phyloP scores from a whole-genome alignment of 2,888 invertebrate genomes.

The Agrilus mali region DNA sequence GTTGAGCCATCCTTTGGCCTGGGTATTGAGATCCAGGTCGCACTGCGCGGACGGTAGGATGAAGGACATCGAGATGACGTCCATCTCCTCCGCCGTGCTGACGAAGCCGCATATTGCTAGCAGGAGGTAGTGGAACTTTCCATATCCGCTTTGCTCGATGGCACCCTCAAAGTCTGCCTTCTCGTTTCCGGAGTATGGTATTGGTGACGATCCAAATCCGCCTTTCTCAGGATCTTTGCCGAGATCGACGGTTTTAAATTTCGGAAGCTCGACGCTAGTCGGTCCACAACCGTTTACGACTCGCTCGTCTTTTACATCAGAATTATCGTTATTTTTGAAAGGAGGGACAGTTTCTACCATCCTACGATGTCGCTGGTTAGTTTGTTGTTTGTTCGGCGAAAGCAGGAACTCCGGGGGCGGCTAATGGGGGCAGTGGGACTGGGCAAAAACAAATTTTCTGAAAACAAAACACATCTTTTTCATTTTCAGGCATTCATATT shows the following conservation, averaged over 20 bases:
- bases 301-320: constrained; percentile 79
- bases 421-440: constrained; percentile 29
- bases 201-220: constrained; percentile 19
- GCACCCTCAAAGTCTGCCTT: constrained; percentile 82
- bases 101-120: constrained; percentile 88
- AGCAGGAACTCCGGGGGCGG: constrained; percentile 19
- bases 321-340: constrained; percentile 58
- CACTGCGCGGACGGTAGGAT: constrained; percentile 87
- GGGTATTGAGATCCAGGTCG: constrained; percentile 75
- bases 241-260: constrained; percentile 17
- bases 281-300: constrained; percentile 65
- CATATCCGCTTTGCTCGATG: constrained; percentile 77
- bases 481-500: background rate
- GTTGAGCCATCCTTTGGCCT: constrained; percentile 69
- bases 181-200: constrained; percentile 33
- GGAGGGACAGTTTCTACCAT: constrained; percentile 84
- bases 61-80: constrained; percentile 91
- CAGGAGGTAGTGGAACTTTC: constrained; percentile 80
- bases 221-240: constrained; percentile 51
- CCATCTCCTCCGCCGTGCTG: constrained; percentile 91
- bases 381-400: constrained; percentile 12
- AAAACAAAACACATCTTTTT: constrained; percentile 13
- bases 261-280: constrained; percentile 42
- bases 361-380: constrained; percentile 45
- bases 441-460: constrained; percentile 24